These are phyloP conservation scores for Batillaria attramentaria DNA, from an alignment of 1,140 invertebrate genomes.

Conservation along the genomic window DNA sequence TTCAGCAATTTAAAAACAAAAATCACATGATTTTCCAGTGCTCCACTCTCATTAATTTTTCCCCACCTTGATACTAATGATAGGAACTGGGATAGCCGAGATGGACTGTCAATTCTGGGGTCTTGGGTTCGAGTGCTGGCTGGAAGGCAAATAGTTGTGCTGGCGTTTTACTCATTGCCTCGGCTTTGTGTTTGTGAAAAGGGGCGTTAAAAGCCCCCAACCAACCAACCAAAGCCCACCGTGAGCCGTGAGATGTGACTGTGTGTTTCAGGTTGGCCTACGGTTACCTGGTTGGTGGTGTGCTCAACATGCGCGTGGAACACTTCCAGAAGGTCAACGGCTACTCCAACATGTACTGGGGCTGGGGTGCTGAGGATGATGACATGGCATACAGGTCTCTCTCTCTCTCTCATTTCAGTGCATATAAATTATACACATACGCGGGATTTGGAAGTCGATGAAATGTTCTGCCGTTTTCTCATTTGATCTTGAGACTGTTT, in stretches of 20 bases:
- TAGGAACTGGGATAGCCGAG: too few species aligned
- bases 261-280: constrained; percentile 85
- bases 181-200: constrained; percentile 8
- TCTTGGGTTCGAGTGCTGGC: neutral
- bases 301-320: constrained; percentile 75
- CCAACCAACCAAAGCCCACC: too few species aligned
- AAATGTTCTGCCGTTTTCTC: too few species aligned
- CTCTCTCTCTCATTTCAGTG: neutral
- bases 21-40: too few species aligned
- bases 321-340: constrained; percentile 86
- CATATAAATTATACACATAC: neutral
- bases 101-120: neutral
- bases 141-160: neutral
- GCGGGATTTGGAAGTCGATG: too few species aligned
- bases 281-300: constrained; percentile 86
- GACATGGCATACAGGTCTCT: constrained; percentile 78
- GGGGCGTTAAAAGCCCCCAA: too few species aligned
- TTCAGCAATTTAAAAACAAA: too few species aligned
- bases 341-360: constrained; percentile 92
- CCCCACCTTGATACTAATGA: too few species aligned
- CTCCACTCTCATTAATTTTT: too few species aligned
- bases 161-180: neutral
- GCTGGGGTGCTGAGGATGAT: constrained; percentile 81
- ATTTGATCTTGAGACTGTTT: too few species aligned
- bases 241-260: too few species aligned